Conservation (phyloP, 2,888 invertebrate species). For the Agrochola litura region DNA sequence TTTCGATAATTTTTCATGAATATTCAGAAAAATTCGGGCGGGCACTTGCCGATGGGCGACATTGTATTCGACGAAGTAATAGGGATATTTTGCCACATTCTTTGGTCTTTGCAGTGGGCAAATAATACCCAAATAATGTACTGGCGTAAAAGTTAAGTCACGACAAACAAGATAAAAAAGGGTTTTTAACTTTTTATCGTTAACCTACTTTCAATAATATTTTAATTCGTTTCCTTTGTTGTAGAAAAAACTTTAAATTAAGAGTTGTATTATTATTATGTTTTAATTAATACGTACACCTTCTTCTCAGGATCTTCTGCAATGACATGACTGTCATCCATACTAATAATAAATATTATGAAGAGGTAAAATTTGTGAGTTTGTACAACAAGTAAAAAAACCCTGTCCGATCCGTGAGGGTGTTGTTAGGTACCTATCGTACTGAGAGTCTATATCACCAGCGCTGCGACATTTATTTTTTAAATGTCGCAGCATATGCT, state of each 20-base stretch:
- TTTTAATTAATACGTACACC: not conserved
- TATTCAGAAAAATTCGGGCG: no score
- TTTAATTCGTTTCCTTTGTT: slow-evolving; percentile 21
- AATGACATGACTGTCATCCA: not conserved
- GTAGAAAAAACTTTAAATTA: not conserved
- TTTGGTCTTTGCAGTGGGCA: not conserved
- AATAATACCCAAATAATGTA: not conserved
- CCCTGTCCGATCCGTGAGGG: no score
- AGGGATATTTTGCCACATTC: not conserved
- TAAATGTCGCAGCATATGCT: no score
- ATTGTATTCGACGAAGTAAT: not conserved
- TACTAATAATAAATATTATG: not conserved
- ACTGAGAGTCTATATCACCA: no score
- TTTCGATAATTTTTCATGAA: no score
- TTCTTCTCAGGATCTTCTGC: no score
- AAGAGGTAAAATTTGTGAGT: not conserved
- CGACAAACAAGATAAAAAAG: not conserved
- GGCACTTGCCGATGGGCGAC: no score
- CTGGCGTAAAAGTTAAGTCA: not conserved
- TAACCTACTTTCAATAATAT: slow-evolving; percentile 10
- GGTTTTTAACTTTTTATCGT: not conserved
- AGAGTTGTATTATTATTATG: not conserved
- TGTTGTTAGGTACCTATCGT: no score
- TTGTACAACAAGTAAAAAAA: not conserved
- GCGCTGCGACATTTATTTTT: no score